Base-by-base conservation (phyloP, 2,113 vertebrate genomes). In the Progne subis region DNA sequence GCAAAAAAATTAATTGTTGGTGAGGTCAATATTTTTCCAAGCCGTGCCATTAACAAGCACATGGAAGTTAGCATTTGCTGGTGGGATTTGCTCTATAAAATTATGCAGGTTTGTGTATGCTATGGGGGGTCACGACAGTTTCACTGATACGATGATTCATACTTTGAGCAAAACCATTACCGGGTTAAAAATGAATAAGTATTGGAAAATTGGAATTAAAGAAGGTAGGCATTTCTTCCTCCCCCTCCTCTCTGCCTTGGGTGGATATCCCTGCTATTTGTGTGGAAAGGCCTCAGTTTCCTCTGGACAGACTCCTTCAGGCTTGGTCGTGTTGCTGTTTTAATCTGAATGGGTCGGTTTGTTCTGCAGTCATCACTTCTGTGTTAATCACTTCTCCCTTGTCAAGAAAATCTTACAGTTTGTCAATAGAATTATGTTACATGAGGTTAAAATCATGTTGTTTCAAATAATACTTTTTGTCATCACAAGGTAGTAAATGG, bases 1-100 rank as follows among this genome's bases (percentile, higher is more conserved):
- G 77, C 37, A 65, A 82, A 72, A 92, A 86, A 97, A 98, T 97
- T 98, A 98, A 98, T 99, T 98, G 98, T 97, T 96, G 97, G 76
- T 91, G 32, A 90, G 88, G 86, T 70, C 96, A 97, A 87, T 97
- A 96, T 97, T 98, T 98, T 96, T 92, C 88, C 81, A 95, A 89
- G 84, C 63, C 72, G 65, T 82, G 72, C 69, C 57, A n/a, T 93
- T 55, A 93, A 72, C 3, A 47, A 95, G 69, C 46, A 52, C 70
- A 20, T 7, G 50, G 61, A 84, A 92, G 56, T 90, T 83, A 82
- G 49, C 55, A 25, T 53, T 94, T 92, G 32, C 69, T 95, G 81
- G 23, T 67, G 56, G 85, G 12, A 25, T 82, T 88, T 91, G 76
- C 21, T 44, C 50, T 72, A 8, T 28, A 34, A 75, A 81, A 82